Percentiles rank a stretch among this genome's conserved stretches.
Conservation (phyloP, 1,140 invertebrate species). For the Oryzaephilus surinamensis region DNA sequence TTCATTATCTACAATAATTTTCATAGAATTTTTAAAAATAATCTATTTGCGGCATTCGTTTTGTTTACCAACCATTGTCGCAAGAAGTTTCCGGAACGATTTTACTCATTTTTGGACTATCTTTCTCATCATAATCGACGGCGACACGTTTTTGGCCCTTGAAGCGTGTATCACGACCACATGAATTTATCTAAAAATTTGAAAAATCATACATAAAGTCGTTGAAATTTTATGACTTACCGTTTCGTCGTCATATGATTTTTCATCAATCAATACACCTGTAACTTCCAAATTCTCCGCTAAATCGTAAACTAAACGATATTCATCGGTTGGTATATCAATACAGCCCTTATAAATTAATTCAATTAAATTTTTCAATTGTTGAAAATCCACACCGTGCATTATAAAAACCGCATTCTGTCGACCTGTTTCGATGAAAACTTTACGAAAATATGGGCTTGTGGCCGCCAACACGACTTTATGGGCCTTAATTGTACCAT, state of each 20-base stretch:
- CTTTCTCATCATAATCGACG: conserved; percentile 17
- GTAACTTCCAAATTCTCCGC: conserved; percentile 20
- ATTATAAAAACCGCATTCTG: conserved; percentile 21
- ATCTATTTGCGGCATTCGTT: background rate
- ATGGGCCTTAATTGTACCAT: conserved; percentile 56
- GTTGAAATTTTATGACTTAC: background rate
- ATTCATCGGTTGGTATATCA: conserved; percentile 22
- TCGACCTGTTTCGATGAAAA: conserved; percentile 21
- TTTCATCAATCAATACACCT: conserved; percentile 8
- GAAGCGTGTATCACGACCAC: conserved; percentile 18
- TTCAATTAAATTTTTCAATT: conserved; percentile 24
- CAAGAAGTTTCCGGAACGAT: background rate
- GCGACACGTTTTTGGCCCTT: conserved; percentile 25
- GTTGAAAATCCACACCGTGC: conserved; percentile 17
- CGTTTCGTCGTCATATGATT: background rate
- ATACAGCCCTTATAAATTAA: conserved; percentile 27
- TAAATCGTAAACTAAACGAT: too few species aligned
- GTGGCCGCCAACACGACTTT: conserved; percentile 62
- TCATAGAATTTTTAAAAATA: too few species aligned
- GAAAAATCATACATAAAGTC: background rate
- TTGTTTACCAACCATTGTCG: background rate
- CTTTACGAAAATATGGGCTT: conserved; percentile 60
- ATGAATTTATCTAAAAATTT: background rate
- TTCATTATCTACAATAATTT: too few species aligned
- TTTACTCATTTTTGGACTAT: conserved; percentile 2